These are phyloP conservation scores for Macropis europaea DNA, from an alignment of 2,888 invertebrate genomes.

Conservation along the genomic window DNA sequence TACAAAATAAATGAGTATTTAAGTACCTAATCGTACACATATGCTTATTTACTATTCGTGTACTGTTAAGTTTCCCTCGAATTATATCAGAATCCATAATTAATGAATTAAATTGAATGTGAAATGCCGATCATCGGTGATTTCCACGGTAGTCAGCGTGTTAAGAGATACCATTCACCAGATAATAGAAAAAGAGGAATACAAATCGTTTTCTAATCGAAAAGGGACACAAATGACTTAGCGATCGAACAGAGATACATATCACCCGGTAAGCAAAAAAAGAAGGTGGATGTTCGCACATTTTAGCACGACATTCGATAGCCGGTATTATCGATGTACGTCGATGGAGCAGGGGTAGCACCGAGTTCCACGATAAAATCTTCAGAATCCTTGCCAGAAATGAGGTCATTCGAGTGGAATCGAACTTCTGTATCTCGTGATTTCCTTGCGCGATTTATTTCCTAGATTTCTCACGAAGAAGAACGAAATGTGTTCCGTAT, in stretches of 20 bases:
- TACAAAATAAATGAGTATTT: too few species aligned
- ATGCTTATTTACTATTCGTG: too few species aligned
- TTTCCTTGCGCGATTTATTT: constrained; percentile 38
- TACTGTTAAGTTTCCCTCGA: too few species aligned
- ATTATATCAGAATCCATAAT: too few species aligned
- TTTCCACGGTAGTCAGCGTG: background rate
- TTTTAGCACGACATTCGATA: constrained; percentile 12
- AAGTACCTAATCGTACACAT: too few species aligned
- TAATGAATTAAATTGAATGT: too few species aligned
- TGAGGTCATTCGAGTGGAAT: constrained; percentile 35
- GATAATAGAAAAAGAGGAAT: background rate
- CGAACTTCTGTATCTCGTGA: constrained; percentile 33
- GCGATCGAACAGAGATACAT: background rate
- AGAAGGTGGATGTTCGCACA: constrained; percentile 15
- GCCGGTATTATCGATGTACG: constrained; percentile 25
- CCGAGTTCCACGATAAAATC: constrained; percentile 23
- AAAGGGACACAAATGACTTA: background rate
- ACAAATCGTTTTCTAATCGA: background rate
- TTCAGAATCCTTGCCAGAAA: constrained; percentile 39
- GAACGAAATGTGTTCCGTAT: constrained; percentile 5
- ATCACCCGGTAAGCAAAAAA: constrained; percentile 7
- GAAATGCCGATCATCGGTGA: too few species aligned
- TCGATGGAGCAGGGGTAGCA: background rate
- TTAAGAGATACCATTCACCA: background rate
- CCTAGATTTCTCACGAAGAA: constrained; percentile 5